Evolutionary conservation across 1,140 invertebrate genomes (phyloP), one percentile per base, ranked within the genome.

Genomic region (Bombus waltoni): DNA sequence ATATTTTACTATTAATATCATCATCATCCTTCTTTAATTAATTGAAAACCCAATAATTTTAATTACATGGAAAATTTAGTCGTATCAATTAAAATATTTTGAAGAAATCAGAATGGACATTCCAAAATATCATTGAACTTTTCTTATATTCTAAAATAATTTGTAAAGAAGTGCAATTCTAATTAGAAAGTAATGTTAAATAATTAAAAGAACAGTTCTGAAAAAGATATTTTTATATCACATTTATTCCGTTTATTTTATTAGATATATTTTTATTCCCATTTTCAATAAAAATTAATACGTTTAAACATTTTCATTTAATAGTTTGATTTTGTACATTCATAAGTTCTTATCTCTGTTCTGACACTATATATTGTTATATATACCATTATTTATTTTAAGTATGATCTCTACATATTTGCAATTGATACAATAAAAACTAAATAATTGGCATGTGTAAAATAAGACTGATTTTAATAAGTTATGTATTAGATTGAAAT

Each of bases 381-480:
- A 85, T 32, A n/a, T 62, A 28, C 11, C 22, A 57, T 83, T 72
- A 71, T 85, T 62, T 81, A 86, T 77, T 68, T 76, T 85, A 76
- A 86, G 13, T 66, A 53, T 53, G 47, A 53, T 53, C 47, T 53
- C 47, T 53, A 53, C 28, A 40, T 22, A 53, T 53, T 79, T 73
- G 44, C 73, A 66, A 70, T 80, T 86, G 44, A 35, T 79, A 81
- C 28, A 44, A 81, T 78, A 59, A 88, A 88, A 78, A 28, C 8
- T 47, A 85, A 83, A 81, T 57, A 77, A 89, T 90, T 90, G 87
- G 83, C 82, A 81, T 71, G 72, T 76, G 32, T 86, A 42, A 57
- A 89, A 82, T 66, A 90, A 90, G 86, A 89, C 88, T 90, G 89
- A 90, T 90, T 90, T 89, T 68, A 44, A 81, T 84, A 87, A 87